Base-by-base conservation (phyloP, 2,113 vertebrate genomes). In the Brienomyrus brachyistius region DNA sequence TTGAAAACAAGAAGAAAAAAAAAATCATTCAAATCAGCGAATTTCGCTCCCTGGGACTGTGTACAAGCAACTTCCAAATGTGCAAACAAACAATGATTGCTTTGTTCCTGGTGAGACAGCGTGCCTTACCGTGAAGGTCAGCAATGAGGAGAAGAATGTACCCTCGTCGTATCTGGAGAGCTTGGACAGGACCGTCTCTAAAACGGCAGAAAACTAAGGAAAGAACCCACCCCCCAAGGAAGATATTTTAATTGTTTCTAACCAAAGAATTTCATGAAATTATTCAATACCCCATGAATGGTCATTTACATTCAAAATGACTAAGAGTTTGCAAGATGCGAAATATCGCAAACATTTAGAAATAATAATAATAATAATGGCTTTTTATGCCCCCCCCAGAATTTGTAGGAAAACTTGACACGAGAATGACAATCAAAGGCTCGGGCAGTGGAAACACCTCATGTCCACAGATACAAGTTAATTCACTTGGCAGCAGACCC, bases 91-190 rank as follows among this genome's bases (percentile, higher is more conserved):
- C n/a, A 87, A 48, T 70, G 62, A 56, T 19, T 1, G 31, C 5
- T 10, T 11, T 54, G 50, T 17, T 56, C 27, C 51, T 35, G 85
- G 48, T 5, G 48, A 50, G 48, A 88, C 77, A 89, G n/a, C 86
- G 90, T 94, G 91, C 97, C 98, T 98, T 95, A 99, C 98, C 92
- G 98, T 99, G 95, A 99, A 98, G 70, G 98, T 98, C 92, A 99
- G 97, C 91, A 99, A 95, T 8, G 98, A 99, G 21, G 98, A 99
- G 92, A 99, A 98, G 94, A 99, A 97, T 5, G 98, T 98, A 87
- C 98, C 98, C 96, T 99, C 98, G 89, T 99, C 98, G 0, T 99
- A 99, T 94, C 98, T 95, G 1, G 98, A 98, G 88, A 99, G 94
- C 92, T 99, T 99, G 92, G 97, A 97, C 89, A 99, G 94, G 84